Percentiles rank a stretch among this genome's conserved stretches.
These are phyloP conservation scores for Odontocerum albicorne DNA, from an alignment of 2,888 invertebrate species.

Conservation along the genomic window DNA sequence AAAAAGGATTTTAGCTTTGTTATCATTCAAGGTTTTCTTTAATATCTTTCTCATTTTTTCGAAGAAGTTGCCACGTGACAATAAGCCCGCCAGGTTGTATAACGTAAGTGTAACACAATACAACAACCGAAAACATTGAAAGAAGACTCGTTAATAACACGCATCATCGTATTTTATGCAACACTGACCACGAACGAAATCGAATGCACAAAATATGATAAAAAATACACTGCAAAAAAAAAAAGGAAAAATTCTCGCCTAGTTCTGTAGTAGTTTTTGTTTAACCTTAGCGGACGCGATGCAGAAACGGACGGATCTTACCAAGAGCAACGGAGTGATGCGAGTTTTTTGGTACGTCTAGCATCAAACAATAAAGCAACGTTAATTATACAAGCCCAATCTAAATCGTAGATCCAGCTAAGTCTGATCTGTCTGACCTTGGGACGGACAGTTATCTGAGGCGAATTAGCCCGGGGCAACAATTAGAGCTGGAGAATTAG, in stretches of 20 bases:
- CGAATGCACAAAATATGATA: slow-evolving; percentile 4
- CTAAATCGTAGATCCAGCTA: slow-evolving; percentile 7
- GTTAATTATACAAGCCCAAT: slow-evolving; percentile 22
- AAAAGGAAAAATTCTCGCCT: no score
- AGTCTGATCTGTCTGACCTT: slow-evolving; percentile 9
- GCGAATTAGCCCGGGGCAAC: slow-evolving; percentile 11
- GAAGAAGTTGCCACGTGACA: no score
- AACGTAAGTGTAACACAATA: no score
- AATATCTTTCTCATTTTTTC: no score
- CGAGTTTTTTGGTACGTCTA: slow-evolving; percentile 1
- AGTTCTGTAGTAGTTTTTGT: not conserved
- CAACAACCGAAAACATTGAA: no score
- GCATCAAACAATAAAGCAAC: slow-evolving; percentile 9
- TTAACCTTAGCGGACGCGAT: slow-evolving; percentile 2
- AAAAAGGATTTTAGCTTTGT: no score
- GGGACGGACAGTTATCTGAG: slow-evolving; percentile 16
- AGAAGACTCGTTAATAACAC: no score
- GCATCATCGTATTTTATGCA: no score
- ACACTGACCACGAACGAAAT: slow-evolving; percentile 1
- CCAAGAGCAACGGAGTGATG: not conserved
- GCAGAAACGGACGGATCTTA: slow-evolving; percentile 14
- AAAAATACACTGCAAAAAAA: slow-evolving; percentile 8
- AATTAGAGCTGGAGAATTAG: no score
- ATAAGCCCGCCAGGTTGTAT: no score
- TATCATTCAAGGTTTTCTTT: no score